A percentile compares a stretch with the other conserved stretches of the same genome.
phyloP scores from a whole-genome alignment of 2,113 vertebrate genomes.

The Oncorhynchus gorbuscha region DNA sequence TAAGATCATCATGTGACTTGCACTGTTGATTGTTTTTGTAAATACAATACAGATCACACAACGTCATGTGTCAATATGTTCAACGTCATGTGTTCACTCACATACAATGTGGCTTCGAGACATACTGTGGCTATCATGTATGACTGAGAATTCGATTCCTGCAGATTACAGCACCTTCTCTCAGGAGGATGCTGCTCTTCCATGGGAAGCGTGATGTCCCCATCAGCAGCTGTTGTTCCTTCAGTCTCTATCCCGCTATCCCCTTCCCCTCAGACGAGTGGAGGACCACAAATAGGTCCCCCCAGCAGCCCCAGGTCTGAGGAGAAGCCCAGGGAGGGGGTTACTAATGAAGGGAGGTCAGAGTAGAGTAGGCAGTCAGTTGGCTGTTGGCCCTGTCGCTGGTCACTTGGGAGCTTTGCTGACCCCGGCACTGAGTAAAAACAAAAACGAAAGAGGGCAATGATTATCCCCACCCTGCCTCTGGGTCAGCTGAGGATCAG shows the following conservation, averaged over 20 bases:
- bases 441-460: slow-evolving; percentile 64
- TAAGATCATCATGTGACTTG: too few relatives aligned
- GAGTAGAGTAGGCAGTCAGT: slow-evolving; percentile 53
- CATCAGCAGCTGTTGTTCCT: slow-evolving; percentile 74
- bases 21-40: too few relatives aligned
- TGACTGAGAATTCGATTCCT: background rate
- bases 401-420: slow-evolving; percentile 72
- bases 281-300: slow-evolving; percentile 1
- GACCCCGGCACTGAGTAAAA: slow-evolving; percentile 67
- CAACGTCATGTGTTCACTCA: too few relatives aligned
- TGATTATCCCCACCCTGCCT: slow-evolving; percentile 66
- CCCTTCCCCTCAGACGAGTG: slow-evolving; percentile 47
- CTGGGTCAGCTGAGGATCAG: slow-evolving; percentile 49
- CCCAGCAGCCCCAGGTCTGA: slow-evolving; percentile 39
- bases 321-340: slow-evolving; percentile 28
- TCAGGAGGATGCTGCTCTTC: slow-evolving; percentile 50
- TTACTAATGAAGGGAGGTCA: slow-evolving; percentile 75
- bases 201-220: slow-evolving; percentile 59
- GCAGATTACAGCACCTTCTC: slow-evolving; percentile 38
- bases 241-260: slow-evolving; percentile 18
- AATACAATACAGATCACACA: too few relatives aligned
- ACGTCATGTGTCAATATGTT: too few relatives aligned
- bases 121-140: background rate
- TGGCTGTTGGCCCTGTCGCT: slow-evolving; percentile 75
- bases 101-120: too few relatives aligned